These are phyloP conservation scores for Stratiomys singularior DNA, from an alignment of 2,888 invertebrate species.

Conservation along the genomic window DNA sequence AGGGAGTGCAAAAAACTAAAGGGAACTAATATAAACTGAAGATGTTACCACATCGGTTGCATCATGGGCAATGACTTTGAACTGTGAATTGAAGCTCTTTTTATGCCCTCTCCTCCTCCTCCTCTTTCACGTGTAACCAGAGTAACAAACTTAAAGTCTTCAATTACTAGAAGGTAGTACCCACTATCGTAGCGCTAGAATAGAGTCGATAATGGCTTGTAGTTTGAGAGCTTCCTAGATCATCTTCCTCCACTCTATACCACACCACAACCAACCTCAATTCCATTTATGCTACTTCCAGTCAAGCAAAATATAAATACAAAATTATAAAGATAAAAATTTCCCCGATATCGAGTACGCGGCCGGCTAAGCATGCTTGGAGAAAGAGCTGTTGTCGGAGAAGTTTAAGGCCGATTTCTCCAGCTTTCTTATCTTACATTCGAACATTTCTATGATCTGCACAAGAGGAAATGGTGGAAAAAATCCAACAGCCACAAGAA, in stretches of 20 bases:
- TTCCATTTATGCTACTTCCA: background rate
- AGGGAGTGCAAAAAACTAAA: constrained; percentile 26
- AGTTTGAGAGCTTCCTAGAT: constrained; percentile 27
- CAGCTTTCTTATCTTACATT: constrained; percentile 30
- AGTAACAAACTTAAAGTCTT: constrained; percentile 40
- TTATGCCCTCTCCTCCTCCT: constrained; percentile 62
- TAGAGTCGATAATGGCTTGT: constrained; percentile 3
- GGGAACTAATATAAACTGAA: constrained; percentile 47
- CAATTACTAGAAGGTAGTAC: background rate
- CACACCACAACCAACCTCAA: background rate
- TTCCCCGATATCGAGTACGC: background rate
- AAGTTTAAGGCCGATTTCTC: constrained; percentile 42
- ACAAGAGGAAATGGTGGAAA: background rate
- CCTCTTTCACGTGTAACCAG: constrained; percentile 44
- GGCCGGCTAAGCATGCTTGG: background rate
- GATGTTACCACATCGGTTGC: constrained; percentile 67
- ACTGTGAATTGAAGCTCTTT: constrained; percentile 65
- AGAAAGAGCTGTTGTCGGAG: constrained; percentile 23
- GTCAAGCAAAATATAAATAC: constrained; percentile 22
- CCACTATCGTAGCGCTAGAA: background rate
- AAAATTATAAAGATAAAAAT: constrained; percentile 33
- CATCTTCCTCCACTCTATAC: constrained; percentile 30
- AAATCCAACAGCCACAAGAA: background rate
- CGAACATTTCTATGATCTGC: background rate
- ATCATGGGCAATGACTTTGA: constrained; percentile 67